A percentile compares a stretch with the other conserved stretches of the same genome.
Conservation (phyloP, 2,888 invertebrate genomes). For the Cheilosia vulpina region DNA sequence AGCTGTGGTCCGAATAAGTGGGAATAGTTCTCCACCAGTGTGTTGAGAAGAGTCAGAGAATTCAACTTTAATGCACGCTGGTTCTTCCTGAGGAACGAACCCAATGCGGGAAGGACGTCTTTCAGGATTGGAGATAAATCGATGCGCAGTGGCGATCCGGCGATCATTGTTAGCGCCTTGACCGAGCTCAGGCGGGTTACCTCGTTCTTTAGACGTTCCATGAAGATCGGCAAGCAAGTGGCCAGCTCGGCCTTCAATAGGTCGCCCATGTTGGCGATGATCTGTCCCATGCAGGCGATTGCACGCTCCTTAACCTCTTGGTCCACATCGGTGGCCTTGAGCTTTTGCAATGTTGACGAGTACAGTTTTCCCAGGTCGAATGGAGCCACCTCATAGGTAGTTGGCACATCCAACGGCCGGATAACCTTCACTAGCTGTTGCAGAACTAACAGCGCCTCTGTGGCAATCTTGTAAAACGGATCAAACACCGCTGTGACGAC, state of each 20-base stretch:
- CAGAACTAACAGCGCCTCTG: conserved; percentile 96
- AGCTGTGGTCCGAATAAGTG: conserved; percentile 87
- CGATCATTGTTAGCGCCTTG: conserved; percentile 97
- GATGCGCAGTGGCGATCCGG: conserved; percentile 93
- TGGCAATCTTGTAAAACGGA: conserved; percentile 99
- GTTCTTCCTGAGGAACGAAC: conserved; percentile 97
- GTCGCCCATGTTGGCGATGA: conserved; percentile 96
- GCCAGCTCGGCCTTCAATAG: conserved; percentile 90
- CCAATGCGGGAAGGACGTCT: conserved; percentile 95
- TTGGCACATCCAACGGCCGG: conserved; percentile 86
- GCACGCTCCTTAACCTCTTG: conserved; percentile 99
- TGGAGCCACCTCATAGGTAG: conserved; percentile 89
- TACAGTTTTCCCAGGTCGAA: conserved; percentile 91
- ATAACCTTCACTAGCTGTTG: conserved; percentile 98
- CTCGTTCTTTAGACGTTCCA: conserved; percentile 97
- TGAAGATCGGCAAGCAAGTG: conserved; percentile 95
- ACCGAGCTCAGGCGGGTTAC: conserved; percentile 98
- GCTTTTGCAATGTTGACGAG: conserved; percentile 91
- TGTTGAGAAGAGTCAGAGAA: conserved; percentile 94
- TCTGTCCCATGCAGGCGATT: conserved; percentile 98
- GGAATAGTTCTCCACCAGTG: conserved; percentile 94
- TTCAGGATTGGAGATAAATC: conserved; percentile 92
- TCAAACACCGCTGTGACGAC: conserved; percentile 96
- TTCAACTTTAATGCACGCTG: conserved; percentile 96
- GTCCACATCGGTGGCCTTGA: conserved; percentile 98